Evolutionary conservation across 2,888 invertebrate species (phyloP), one percentile per base, ranked within the genome.

Genomic region (Pardosa pseudoannulata): DNA sequence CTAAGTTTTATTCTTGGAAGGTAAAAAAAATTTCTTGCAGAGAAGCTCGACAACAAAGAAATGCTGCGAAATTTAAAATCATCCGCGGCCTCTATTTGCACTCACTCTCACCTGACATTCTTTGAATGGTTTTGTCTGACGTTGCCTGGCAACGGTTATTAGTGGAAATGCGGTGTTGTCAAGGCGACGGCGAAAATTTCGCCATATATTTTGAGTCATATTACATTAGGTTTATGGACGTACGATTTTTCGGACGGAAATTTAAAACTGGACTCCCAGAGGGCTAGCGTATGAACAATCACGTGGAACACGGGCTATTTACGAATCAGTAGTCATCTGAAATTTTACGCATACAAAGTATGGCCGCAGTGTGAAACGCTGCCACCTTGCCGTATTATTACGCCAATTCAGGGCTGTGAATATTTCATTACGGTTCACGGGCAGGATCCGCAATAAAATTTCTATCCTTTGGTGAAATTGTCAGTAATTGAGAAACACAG

Each of bases 31-130:
- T 23, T 56, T 23, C 23, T 7, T 6, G 1, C 5, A 56, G 23
- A 56, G 23, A n/a, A n/a, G n/a, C n/a, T n/a, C n/a, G 16, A 19
- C 23, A 56, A 56, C 19, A 56, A 56, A 56, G 56, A 23, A 56
- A 23, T 19, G 23, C 23, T 1, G 23, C 11, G 56, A 56, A 56
- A 56, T 56, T 56, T 56, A 56, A 56, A 56, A 56, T 56, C 56
- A 56, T 56, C 23, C 23, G n/a, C 23, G 56, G 19, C 56, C 6
- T 56, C 56, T 23, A 56, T 56, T 56, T 56, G 56, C 56, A 23
- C 23, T 56, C 56, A 56, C 56, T 56, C 56, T 56, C 56, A 56
- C 56, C 56, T 56, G 56, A 56, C 56, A 56, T 56, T 56, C 56
- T 56, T 56, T 56, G 56, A 23, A 56, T 23, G 56, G 56, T 56